Evolutionary conservation across 2,797 vertebrate species (phyloP).

Genomic region (Alectoris magna): DNA sequence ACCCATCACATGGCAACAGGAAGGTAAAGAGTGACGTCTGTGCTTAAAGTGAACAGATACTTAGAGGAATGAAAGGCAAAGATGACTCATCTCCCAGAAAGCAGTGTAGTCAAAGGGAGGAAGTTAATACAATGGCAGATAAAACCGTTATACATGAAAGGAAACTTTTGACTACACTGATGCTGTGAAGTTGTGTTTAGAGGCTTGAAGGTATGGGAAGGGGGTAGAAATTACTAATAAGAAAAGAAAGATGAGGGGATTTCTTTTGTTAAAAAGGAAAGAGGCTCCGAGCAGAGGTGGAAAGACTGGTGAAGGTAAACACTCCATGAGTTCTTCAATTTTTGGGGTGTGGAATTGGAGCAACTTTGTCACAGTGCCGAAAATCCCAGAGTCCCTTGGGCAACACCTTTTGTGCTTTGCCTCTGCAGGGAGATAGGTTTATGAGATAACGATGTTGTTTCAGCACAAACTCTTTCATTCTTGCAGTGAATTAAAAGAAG

Average conservation of each 20-base stretch:
- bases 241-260: background rate
- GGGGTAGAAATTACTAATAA: background rate
- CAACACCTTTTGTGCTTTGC: constrained; percentile 7
- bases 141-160: constrained; percentile 10
- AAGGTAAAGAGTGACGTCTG: background rate
- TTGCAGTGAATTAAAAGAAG: constrained; percentile 56
- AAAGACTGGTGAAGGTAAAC: background rate
- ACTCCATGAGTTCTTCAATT: background rate
- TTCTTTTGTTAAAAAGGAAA: background rate
- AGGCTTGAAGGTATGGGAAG: background rate
- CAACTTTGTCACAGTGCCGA: background rate
- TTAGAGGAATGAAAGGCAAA: constrained; percentile 21
- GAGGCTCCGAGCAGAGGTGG: background rate
- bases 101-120: background rate
- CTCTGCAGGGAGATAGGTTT: constrained; percentile 35
- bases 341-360: background rate
- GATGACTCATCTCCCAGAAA: background rate
- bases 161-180: background rate
- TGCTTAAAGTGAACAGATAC: background rate
- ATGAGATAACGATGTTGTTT: constrained; percentile 74
- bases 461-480: constrained; percentile 51
- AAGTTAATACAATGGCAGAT: constrained; percentile 16
- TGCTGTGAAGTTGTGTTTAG: constrained; percentile 23
- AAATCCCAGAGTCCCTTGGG: constrained; percentile 37
- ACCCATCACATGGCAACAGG: background rate